Conservation (phyloP, 1,140 invertebrate genomes). For the Neodiprion lecontei region DNA sequence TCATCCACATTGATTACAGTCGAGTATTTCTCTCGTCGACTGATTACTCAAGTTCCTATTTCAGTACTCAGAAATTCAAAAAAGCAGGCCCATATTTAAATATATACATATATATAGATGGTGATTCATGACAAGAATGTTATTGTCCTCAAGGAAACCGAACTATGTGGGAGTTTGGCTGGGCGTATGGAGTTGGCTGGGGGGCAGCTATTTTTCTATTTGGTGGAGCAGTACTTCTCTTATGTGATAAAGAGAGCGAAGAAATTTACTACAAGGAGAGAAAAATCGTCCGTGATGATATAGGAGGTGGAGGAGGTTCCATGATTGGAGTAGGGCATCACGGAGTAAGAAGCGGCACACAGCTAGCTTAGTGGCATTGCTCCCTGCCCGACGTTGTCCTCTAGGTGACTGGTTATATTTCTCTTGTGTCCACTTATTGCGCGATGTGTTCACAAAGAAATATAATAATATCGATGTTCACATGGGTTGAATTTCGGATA, state of each 20-base stretch:
- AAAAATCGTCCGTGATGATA: constrained; percentile 80
- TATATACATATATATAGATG: neutral
- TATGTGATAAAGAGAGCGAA: constrained; percentile 98
- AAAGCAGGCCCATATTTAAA: too few relatives aligned
- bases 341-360: constrained; percentile 50
- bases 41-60: too few relatives aligned
- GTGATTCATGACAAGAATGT: neutral
- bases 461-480: constrained; percentile 23
- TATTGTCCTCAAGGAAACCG: constrained; percentile 71
- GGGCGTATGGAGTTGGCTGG: constrained; percentile 98
- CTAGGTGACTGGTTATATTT: constrained; percentile 53
- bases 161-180: constrained; percentile 92
- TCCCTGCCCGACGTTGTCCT: constrained; percentile 81
- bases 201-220: constrained; percentile 95
- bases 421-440: constrained; percentile 28
- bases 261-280: constrained; percentile 98
- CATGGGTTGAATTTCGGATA: constrained; percentile 28
- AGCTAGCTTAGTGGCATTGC: constrained; percentile 75
- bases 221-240: constrained; percentile 88
- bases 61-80: too few relatives aligned
- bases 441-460: constrained; percentile 30
- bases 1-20: too few relatives aligned
- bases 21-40: too few relatives aligned
- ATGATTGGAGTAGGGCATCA: constrained; percentile 55
- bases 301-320: constrained; percentile 59